These are phyloP conservation scores for Esox lucius DNA, from an alignment of 2,797 vertebrate genomes.

Conservation along the genomic window DNA sequence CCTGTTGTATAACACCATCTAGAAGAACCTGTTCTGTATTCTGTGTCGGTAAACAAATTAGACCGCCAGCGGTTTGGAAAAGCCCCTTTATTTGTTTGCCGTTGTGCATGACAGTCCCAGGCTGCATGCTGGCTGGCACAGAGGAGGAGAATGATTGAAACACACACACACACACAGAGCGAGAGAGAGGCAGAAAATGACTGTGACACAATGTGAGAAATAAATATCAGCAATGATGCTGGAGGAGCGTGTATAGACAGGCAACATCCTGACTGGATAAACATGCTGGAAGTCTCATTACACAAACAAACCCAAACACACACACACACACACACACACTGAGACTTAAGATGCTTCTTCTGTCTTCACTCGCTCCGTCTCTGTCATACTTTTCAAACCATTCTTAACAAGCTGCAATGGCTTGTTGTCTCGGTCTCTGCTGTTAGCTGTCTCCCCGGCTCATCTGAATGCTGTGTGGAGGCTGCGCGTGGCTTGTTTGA, in stretches of 20 bases:
- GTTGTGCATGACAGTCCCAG: constrained; percentile 53
- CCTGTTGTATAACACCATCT: neutral
- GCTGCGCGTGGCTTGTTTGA: neutral
- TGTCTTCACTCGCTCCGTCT: constrained; percentile 53
- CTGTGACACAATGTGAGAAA: constrained; percentile 68
- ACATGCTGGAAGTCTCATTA: constrained; percentile 65
- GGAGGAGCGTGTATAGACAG: constrained; percentile 57
- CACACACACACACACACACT: neutral
- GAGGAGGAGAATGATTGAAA: constrained; percentile 65
- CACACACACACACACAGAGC: constrained; percentile 40
- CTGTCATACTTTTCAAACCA: constrained; percentile 61
- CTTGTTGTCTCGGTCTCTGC: constrained; percentile 46
- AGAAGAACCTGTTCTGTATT: constrained; percentile 30
- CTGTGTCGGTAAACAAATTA: constrained; percentile 66
- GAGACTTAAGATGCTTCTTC: constrained; percentile 13
- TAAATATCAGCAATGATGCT: constrained; percentile 65
- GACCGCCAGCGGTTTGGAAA: constrained; percentile 54
- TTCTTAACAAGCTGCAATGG: constrained; percentile 62
- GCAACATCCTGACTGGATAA: constrained; percentile 72
- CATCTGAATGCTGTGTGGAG: too few relatives aligned
- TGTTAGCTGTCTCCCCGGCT: neutral
- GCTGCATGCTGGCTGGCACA: constrained; percentile 39
- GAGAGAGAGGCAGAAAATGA: constrained; percentile 63
- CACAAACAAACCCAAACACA: neutral
- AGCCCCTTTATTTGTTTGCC: constrained; percentile 59